phyloP scores from a whole-genome alignment of 2,888 invertebrate genomes.

The Philereme vetulata region DNA sequence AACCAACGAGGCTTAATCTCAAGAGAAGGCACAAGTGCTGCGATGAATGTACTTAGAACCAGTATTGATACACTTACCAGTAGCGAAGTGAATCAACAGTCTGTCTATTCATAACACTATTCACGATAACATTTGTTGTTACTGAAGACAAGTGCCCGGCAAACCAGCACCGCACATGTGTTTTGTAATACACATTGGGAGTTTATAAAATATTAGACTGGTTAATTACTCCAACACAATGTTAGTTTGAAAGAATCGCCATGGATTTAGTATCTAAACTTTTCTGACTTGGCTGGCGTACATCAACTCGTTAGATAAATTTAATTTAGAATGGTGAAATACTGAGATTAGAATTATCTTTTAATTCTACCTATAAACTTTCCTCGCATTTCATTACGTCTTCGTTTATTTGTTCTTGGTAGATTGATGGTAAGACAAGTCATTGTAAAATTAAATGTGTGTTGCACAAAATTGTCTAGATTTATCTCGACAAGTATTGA shows the following conservation, averaged over 20 bases:
- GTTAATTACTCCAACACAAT: conserved; percentile 43
- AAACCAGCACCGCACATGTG: conserved; percentile 45
- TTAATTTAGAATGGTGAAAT: conserved; percentile 2
- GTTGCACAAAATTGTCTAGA: conserved; percentile 16
- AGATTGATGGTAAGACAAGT: conserved; percentile 1
- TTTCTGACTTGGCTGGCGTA: neutral
- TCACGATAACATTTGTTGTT: conserved; percentile 42
- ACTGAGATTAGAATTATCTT: neutral
- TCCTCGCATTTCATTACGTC: conserved; percentile 1
- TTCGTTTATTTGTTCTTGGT: neutral
- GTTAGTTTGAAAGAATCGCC: conserved; percentile 35
- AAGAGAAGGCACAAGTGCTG: conserved; percentile 9
- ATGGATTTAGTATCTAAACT: conserved; percentile 20
- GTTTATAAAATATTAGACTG: conserved; percentile 59
- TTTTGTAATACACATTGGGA: conserved; percentile 45
- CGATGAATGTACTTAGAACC: conserved; percentile 8
- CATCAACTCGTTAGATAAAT: neutral
- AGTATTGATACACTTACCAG: conserved; percentile 42
- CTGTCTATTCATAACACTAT: conserved; percentile 45
- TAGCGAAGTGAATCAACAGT: conserved; percentile 47
- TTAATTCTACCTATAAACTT: neutral
- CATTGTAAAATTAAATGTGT: conserved; percentile 4
- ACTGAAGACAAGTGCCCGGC: conserved; percentile 50
- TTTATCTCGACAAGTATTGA: conserved; percentile 41
- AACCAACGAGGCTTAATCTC: conserved; percentile 14